phyloP scores from a whole-genome alignment of 1,140 invertebrate genomes.

The Lerema accius region DNA sequence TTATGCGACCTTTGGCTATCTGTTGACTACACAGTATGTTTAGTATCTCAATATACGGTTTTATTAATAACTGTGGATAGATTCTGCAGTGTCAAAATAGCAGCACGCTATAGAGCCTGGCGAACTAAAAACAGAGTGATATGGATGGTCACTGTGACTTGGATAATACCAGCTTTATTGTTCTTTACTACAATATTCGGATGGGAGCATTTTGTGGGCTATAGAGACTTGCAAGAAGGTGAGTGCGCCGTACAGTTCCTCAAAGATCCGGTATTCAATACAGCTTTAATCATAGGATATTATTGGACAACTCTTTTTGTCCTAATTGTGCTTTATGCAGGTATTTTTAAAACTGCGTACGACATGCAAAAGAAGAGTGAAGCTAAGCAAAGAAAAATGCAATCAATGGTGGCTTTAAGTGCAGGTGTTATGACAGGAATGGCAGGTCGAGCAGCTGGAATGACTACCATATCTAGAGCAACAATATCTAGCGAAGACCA shows the following conservation, averaged over 20 bases:
- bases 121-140: constrained; percentile 96
- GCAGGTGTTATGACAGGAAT: constrained; percentile 94
- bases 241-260: constrained; percentile 99
- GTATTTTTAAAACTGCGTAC: constrained; percentile 99
- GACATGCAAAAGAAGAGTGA: constrained; percentile 99
- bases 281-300: constrained; percentile 98
- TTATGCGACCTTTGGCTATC: constrained; percentile 99
- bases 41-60: constrained; percentile 99
- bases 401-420: constrained; percentile 95
- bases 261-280: constrained; percentile 98
- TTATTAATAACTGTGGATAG: constrained; percentile 99
- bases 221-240: constrained; percentile 92
- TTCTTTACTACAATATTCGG: constrained; percentile 99
- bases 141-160: constrained; percentile 97
- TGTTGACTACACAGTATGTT: constrained; percentile 99
- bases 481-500: constrained; percentile 89
- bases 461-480: constrained; percentile 90
- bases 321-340: constrained; percentile 96
- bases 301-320: constrained; percentile 98
- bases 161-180: constrained; percentile 97
- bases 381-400: constrained; percentile 96
- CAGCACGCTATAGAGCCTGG: constrained; percentile 98
- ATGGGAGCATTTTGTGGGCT: constrained; percentile 98
- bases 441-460: constrained; percentile 93
- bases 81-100: constrained; percentile 99